Base-by-base conservation (phyloP, 2,797 vertebrate genomes). In the Chromobotia macracanthus region DNA sequence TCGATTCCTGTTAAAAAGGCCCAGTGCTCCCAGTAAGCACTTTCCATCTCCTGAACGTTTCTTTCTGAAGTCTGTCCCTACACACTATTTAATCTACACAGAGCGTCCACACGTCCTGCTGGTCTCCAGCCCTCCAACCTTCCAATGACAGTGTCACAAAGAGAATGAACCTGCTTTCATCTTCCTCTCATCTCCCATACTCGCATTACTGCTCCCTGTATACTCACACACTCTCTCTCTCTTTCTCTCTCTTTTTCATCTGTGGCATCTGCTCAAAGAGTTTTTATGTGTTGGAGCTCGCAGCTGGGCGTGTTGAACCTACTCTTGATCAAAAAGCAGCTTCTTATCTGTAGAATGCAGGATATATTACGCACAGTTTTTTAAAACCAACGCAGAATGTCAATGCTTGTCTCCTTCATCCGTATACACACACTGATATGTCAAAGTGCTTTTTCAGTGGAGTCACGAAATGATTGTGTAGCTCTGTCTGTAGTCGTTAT, bases 131-230 rank as follows among this genome's bases (percentile, higher is more conserved):
- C 61, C 25, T 31, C 31, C 18, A 82, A 60, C 75, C 69, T 71
- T 82, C 87, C 86, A 83, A 74, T 90, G 90, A 88, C 89, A 87
- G 82, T 86, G 88, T 84, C 88, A 89, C 91, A 94, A 93, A 93
- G 89, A 87, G 89, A 92, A 91, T 92, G 85, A 80, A 55, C 72
- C 75, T 46, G 86, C 88, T 92, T 94, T 93, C 89, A 94, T 93
- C 90, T 91, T 77, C 21, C 77, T 84, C 83, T 86, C 88, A 87
- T 90, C 88, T 88, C 78, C 71, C 69, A 80, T 50, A 21, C 73
- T 67, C 77, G 72, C 58, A 77, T 69, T 78, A 74, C 70, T 58
- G 46, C 74, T 73, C 25, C 66, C 75, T 56, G 15, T 56, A 31
- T 55, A 31, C 19, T 55, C 65, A 46, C 35, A 2, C 35, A 58